Base-by-base conservation (phyloP, 2,888 invertebrate species). In the Leptopilina syphax region DNA sequence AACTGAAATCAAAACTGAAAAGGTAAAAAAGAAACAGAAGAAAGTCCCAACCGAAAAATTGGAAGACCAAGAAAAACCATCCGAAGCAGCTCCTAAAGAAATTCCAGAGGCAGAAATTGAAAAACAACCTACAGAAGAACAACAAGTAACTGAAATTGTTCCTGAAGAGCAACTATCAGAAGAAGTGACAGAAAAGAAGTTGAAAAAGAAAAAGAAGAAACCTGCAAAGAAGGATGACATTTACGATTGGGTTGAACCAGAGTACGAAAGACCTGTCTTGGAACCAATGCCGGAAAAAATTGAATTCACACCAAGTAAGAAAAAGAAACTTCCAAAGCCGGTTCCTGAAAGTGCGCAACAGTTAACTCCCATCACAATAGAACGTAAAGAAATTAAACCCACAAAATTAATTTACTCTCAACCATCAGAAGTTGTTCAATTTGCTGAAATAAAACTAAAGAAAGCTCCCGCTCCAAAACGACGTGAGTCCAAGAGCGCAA, bases 401-500 rank as follows among this genome's bases (percentile, higher is more conserved):
- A 94, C 93, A 54, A 94, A 95, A 90, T 86, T 95, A 8, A 94
- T 95, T 91, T 94, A 95, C 79, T 93, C 93, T 41, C 93, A 95
- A 86, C 93, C 94, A 63, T 88, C 92, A 79, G 90, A 91, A 76
- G 93, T 94, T 84, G 94, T 95, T 0, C 94, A 94, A 80, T 94
- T 95, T 85, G 94, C 94, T 79, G 93, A 95, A 90, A 92, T 96
- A 3, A 96, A 96, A 92, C 92, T 96, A 5, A 96, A 93, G 87
- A 96, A 95, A 88, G 92, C 93, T 2, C 86, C 92, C 27, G 90
- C 92, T 10, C 92, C 93, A 83, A 93, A 93, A 12, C 94, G 94
- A 85, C 92, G 92, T 85, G 93, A 93, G 82, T 81, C 89, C 9
- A 86, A 91, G 60, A 83, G 90, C 8, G 7, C 44, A 44, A 89